Conservation (phyloP, 2,113 vertebrate genomes). For the Amphiprion ocellaris region DNA sequence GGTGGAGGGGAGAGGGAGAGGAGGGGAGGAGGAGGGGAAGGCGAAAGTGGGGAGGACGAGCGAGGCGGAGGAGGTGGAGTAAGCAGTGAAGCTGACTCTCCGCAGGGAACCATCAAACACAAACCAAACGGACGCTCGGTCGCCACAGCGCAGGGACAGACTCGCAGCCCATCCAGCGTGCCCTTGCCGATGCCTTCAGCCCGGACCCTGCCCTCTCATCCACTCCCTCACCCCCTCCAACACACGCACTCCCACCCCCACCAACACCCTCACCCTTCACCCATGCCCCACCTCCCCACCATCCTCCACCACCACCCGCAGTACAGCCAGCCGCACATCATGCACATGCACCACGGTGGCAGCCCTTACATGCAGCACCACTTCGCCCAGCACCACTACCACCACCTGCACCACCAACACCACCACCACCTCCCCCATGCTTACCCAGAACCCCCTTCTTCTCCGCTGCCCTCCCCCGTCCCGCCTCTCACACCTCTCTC, state of each 20-base stretch:
- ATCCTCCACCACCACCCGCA: conserved; percentile 77
- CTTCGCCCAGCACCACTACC: conserved; percentile 82
- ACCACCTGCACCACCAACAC: conserved; percentile 83
- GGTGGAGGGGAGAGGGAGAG: conserved; percentile 57
- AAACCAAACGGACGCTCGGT: conserved; percentile 77
- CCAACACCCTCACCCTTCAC: conserved; percentile 76
- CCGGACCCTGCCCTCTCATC: conserved; percentile 77
- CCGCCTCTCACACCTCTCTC: conserved; percentile 78
- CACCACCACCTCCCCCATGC: conserved; percentile 82
- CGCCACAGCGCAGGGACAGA: conserved; percentile 79
- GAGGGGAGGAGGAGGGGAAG: conserved; percentile 47
- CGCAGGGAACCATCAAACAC: conserved; percentile 91
- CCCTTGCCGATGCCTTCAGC: conserved; percentile 68
- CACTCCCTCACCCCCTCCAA: conserved; percentile 69
- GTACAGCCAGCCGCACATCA: conserved; percentile 75
- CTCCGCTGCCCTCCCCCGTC: conserved; percentile 63
- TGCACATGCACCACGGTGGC: conserved; percentile 70
- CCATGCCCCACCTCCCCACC: conserved; percentile 79
- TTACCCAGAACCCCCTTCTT: conserved; percentile 83
- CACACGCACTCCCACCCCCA: conserved; percentile 69
- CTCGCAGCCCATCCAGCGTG: conserved; percentile 63
- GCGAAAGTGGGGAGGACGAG: conserved; percentile 70
- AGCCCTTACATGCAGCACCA: conserved; percentile 77
- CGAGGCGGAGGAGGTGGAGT: conserved; percentile 56
- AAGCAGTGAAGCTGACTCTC: conserved; percentile 78